Evolutionary conservation across 2,797 vertebrate species (phyloP).

Genomic region (Centropyge bicolor): DNA sequence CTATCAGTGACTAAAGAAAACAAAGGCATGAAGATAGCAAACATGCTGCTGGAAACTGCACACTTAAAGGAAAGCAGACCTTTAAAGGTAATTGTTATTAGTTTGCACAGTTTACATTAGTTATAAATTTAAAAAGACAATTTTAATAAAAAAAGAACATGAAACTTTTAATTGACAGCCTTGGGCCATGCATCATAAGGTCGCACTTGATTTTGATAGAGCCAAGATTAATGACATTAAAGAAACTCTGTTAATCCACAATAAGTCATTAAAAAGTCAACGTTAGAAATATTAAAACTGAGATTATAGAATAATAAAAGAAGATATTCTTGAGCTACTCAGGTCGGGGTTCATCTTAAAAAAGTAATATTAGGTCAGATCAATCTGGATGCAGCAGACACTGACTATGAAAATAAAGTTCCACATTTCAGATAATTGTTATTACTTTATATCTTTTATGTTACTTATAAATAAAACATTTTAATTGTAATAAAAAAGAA

Average conservation of each 20-base stretch:
- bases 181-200: background rate
- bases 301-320: background rate
- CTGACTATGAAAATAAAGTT: too few relatives aligned
- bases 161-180: background rate
- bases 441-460: too few relatives aligned
- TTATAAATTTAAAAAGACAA: background rate
- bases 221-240: background rate
- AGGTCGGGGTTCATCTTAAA: too few relatives aligned
- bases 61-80: background rate
- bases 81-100: background rate
- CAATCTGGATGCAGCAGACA: too few relatives aligned
- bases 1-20: constrained; percentile 2
- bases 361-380: too few relatives aligned
- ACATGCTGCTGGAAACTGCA: background rate
- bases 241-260: background rate
- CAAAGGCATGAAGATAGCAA: background rate
- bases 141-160: background rate
- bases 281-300: background rate
- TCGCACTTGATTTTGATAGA: background rate
- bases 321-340: background rate
- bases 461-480: too few relatives aligned
- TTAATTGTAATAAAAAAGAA: too few relatives aligned
- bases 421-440: too few relatives aligned
- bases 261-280: background rate
- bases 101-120: background rate